Base-by-base conservation (phyloP, 2,113 vertebrate genomes). In the Danionella cerebrum region DNA sequence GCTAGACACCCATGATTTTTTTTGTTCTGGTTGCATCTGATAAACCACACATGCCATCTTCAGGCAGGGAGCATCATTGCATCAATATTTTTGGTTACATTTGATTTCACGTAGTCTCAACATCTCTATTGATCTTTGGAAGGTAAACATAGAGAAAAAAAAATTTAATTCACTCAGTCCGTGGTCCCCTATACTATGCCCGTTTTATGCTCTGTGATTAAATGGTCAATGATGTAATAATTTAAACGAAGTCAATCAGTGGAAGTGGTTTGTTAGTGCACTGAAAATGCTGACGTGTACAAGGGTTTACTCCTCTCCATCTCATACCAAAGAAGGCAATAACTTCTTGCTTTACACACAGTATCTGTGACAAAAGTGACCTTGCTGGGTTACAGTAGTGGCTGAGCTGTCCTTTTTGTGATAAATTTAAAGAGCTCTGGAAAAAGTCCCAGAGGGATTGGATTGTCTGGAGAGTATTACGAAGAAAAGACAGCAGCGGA, bases 381-480 rank as follows among this genome's bases (percentile, higher is more conserved):
- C 67, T 62, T 65, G 54, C 36, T 51, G 66, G 52, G 64, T 72
- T 69, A 73, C 70, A 73, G 55, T 62, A 67, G 69, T 64, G 69
- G 57, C 54, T 66, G 57, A 70, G 67, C 27, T 59, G 67, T 52
- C 67, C 41, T 44, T 65, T 35, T 18, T 44, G 60, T 66, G 31
- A 69, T 69, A 69, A 55, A 76, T 70, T 67, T 45, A 44, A 53
- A 51, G 69, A 59, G 31, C 54, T 65, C 53, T 54, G 60, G 27
- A 62, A 51, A 41, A 36, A 52, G 31, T 42, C 44, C 54, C 74
- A 21, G 75, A 77, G 73, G 76, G 75, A 71, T 70, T 72, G 73
- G 66, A 67, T 76, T 65, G 69, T 66, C 55, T 71, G 65, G 63
- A 48, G 41, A 64, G 74, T 24, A 35, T 55, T 66, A 48, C 39